Base-by-base conservation (phyloP, 2,888 invertebrate species). In the Pediacus dermestoides region DNA sequence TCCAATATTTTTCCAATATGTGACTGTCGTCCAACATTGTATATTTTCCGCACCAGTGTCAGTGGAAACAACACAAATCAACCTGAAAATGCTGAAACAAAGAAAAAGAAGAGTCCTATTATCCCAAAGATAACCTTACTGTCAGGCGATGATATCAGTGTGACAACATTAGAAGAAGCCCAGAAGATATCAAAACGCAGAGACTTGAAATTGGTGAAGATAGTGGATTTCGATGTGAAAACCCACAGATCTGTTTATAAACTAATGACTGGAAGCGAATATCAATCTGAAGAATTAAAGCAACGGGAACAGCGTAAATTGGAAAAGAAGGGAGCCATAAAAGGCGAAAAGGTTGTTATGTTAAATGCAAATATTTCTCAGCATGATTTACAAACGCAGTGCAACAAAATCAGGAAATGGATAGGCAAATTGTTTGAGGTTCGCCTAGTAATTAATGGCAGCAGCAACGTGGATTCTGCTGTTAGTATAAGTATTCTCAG, bases 211-310 rank as follows among this genome's bases (percentile, higher is more conserved):
- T 69, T 89, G 39, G 73, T 85, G 0, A 82, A 83, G 70, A 66
- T 85, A 14, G 65, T 79, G 44, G 83, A 87, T 63, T 64, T 74
- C 2, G 82, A 85, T 64, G 67, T 76, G 0, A 85, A 84, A 67
- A 79, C 80, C 0, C 75, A 81, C 16, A 72, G 84, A 26, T 78
- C 82, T 7, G 70, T 82, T 7, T 89, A 84, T 58, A 81, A 80
- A 59, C 67, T 88, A 30, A 76, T 84, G 74, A 76, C 82, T 2
- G 75, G 75, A 41, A 62, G 76, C n/a, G 80, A 84, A 60, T 78
- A 79, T 63, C 72, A 80, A 40, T 66, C 76, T 23, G 80, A 81
- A 57, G 82, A 82, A 55, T 57, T 77, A 30, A 68, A 71, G 50
- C 74, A 67, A 51, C 68, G 76, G 30, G 74, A 74, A 58, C 66